Evolutionary conservation across 2,797 vertebrate species (phyloP).

Genomic region (Ambastaia sidthimunki): DNA sequence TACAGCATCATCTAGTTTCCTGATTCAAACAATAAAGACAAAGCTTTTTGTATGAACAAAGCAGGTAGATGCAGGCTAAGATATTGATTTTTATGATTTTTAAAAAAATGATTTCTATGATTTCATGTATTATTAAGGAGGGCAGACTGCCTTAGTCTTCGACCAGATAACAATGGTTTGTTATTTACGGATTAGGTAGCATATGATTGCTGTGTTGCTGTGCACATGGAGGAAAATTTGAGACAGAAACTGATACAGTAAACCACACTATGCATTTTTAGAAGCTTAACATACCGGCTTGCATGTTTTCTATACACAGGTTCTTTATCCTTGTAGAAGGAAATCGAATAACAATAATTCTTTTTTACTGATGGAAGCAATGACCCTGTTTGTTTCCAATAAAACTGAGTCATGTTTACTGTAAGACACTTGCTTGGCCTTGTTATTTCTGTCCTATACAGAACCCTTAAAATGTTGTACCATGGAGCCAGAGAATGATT

Average conservation of each 20-base stretch:
- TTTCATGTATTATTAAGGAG: constrained; percentile 53
- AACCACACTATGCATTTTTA: constrained; percentile 30
- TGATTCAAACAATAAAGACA: constrained; percentile 32
- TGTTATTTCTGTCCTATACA: not conserved
- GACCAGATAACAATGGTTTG: constrained; percentile 30
- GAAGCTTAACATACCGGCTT: constrained; percentile 16
- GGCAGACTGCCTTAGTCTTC: constrained; percentile 15
- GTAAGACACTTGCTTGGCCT: not conserved
- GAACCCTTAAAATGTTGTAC: not conserved
- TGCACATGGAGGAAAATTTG: constrained; percentile 37
- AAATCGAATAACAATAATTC: not conserved
- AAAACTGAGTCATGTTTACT: not conserved
- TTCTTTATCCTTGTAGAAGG: not conserved
- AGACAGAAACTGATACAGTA: constrained; percentile 39
- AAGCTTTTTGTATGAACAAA: not conserved
- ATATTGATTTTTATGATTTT: constrained; percentile 54
- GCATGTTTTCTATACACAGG: constrained; percentile 9
- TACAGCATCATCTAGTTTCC: constrained; percentile 30
- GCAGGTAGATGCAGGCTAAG: constrained; percentile 8
- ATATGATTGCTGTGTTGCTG: constrained; percentile 40
- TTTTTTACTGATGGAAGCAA: not conserved
- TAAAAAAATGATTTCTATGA: no score
- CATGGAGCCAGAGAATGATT: not conserved
- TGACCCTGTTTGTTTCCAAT: not conserved
- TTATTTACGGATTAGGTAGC: constrained; percentile 39